Evolutionary conservation across 2,888 invertebrate species (phyloP).

Genomic region (Ethmia dodecea): DNA sequence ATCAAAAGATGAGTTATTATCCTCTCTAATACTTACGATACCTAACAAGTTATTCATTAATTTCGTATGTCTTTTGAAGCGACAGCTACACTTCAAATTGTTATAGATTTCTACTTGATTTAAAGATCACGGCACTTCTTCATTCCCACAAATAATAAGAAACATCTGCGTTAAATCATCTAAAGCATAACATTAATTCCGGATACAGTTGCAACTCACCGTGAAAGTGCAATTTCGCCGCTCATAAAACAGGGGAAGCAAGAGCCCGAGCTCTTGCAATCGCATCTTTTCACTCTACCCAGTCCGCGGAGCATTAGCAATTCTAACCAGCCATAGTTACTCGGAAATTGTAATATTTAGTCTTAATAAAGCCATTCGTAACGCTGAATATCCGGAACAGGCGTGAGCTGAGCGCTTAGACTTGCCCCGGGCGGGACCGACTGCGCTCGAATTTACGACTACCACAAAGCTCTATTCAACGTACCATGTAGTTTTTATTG

Average conservation of each 20-base stretch:
- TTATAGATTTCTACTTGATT: too few species aligned
- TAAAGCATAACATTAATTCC: conserved; percentile 40
- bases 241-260: conserved; percentile 55
- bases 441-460: conserved; percentile 48
- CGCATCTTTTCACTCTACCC: conserved; percentile 63
- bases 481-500: conserved; percentile 1
- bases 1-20: too few species aligned
- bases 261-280: conserved; percentile 46
- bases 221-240: conserved; percentile 63
- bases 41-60: too few species aligned
- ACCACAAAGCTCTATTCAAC: conserved; percentile 43
- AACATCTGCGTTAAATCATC: conserved; percentile 47
- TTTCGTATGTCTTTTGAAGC: too few species aligned
- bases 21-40: too few species aligned
- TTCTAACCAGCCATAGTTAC: conserved; percentile 65
- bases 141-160: conserved; percentile 20
- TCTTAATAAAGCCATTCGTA: conserved; percentile 73
- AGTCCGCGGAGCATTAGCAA: conserved; percentile 61
- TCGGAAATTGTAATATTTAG: conserved; percentile 70
- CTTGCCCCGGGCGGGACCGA: conserved; percentile 41
- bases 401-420: conserved; percentile 40
- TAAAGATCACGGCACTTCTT: too few species aligned
- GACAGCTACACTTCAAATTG: too few species aligned
- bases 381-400: conserved; percentile 63
- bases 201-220: conserved; percentile 44